phyloP scores from a whole-genome alignment of 2,888 invertebrate species.

The Tiphia femorata region DNA sequence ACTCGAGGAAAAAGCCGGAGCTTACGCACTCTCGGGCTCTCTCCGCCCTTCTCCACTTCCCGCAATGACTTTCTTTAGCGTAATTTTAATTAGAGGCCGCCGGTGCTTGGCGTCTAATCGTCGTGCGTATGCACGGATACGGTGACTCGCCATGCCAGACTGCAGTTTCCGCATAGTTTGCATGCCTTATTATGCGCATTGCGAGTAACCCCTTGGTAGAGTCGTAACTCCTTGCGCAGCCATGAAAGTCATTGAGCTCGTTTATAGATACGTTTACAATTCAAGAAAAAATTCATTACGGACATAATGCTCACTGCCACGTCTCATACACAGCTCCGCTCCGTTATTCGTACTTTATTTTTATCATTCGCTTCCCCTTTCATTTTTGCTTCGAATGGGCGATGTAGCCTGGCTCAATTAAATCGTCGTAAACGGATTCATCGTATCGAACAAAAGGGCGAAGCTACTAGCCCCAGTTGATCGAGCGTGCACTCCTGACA shows the following conservation, averaged over 20 bases:
- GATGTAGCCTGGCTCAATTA: slow-evolving; percentile 33
- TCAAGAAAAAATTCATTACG: no score
- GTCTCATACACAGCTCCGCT: no score
- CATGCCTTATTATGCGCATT: slow-evolving; percentile 20
- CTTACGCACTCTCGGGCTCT: no score
- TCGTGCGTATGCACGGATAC: slow-evolving; percentile 21
- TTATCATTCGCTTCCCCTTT: not conserved
- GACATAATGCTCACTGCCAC: no score
- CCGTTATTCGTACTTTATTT: no score
- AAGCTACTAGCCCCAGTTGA: not conserved
- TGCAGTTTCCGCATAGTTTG: slow-evolving; percentile 26
- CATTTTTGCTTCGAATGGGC: slow-evolving; percentile 13
- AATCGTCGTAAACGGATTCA: slow-evolving; percentile 36
- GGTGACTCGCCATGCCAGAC: slow-evolving; percentile 10
- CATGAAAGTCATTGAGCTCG: no score
- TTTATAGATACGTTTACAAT: no score
- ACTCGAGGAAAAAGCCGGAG: not conserved
- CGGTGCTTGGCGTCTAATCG: slow-evolving; percentile 25
- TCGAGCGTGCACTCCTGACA: not conserved
- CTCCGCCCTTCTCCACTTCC: no score
- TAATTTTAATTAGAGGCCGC: slow-evolving; percentile 35
- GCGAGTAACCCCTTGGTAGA: no score
- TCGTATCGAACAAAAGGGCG: slow-evolving; percentile 26
- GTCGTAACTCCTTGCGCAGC: no score
- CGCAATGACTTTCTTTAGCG: slow-evolving; percentile 19